phyloP scores from a whole-genome alignment of 2,888 invertebrate species.

The Agonopterix subpropinquella region DNA sequence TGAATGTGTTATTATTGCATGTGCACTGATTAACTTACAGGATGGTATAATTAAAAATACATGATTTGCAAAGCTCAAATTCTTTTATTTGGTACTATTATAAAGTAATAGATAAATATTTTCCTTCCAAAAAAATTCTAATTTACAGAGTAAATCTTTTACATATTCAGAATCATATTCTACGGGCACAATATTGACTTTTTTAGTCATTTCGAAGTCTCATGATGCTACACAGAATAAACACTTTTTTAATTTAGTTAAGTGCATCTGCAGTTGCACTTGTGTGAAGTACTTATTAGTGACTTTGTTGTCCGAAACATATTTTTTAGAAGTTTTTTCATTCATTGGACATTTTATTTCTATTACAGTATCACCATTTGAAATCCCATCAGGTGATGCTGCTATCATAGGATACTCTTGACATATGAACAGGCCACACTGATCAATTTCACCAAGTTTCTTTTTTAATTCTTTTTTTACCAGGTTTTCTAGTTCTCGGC shows the following conservation, averaged over 20 bases:
- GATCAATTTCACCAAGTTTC: constrained; percentile 11
- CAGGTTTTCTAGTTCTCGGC: constrained; percentile 13
- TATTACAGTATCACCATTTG: constrained; percentile 10
- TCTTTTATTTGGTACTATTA: constrained; percentile 8
- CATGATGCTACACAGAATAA: no score
- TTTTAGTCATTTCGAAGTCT: no score
- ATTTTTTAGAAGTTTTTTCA: background rate
- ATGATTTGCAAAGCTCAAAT: background rate
- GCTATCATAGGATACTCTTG: constrained; percentile 20
- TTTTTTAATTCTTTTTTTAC: constrained; percentile 13
- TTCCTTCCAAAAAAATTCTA: constrained; percentile 11
- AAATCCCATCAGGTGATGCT: constrained; percentile 25
- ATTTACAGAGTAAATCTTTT: background rate
- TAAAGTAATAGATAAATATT: constrained; percentile 13
- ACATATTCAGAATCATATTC: constrained; percentile 9
- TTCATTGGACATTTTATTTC: constrained; percentile 18
- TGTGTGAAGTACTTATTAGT: constrained; percentile 14
- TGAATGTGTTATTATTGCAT: background rate
- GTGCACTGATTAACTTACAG: constrained; percentile 15
- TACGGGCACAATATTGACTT: constrained; percentile 8
- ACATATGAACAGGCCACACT: constrained; percentile 16
- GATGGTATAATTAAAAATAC: background rate
- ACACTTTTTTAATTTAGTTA: constrained; percentile 10
- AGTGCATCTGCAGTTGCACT: constrained; percentile 19
- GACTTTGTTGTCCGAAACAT: constrained; percentile 9